phyloP scores from a whole-genome alignment of 2,888 invertebrate genomes.

The Phania funesta region DNA sequence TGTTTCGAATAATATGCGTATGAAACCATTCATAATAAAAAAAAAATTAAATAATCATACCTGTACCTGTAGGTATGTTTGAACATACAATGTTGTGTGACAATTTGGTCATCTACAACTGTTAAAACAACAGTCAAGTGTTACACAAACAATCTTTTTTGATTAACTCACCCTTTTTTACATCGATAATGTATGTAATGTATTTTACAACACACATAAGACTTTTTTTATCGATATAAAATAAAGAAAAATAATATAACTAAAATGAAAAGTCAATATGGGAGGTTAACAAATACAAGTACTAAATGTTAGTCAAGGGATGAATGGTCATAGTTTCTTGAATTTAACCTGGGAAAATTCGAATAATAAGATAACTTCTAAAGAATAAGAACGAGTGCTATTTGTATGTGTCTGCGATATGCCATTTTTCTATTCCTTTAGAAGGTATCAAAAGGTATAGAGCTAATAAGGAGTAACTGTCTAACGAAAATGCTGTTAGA shows the following conservation, averaged over 20 bases:
- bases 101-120: conserved; percentile 78
- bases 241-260: neutral
- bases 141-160: conserved; percentile 27
- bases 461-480: conserved; percentile 79
- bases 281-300: too few species aligned
- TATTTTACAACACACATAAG: conserved; percentile 66
- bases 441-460: conserved; percentile 66
- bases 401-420: conserved; percentile 33
- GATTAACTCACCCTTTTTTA: conserved; percentile 17
- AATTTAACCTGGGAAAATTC: conserved; percentile 26
- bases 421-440: neutral
- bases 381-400: conserved; percentile 65
- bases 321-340: conserved; percentile 50
- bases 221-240: conserved; percentile 59
- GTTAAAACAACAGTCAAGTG: conserved; percentile 58
- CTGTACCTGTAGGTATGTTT: neutral
- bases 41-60: neutral
- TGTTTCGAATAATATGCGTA: neutral
- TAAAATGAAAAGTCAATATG: conserved; percentile 42
- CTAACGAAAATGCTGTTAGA: conserved; percentile 80
- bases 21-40: conserved; percentile 32
- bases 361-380: conserved; percentile 18
- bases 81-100: too few species aligned
- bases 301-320: conserved; percentile 23
- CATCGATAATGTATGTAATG: conserved; percentile 55